Percentiles rank a stretch among this genome's conserved stretches.
phyloP scores from a whole-genome alignment of 1,140 invertebrate species.

The Drosophila malerkotliana region DNA sequence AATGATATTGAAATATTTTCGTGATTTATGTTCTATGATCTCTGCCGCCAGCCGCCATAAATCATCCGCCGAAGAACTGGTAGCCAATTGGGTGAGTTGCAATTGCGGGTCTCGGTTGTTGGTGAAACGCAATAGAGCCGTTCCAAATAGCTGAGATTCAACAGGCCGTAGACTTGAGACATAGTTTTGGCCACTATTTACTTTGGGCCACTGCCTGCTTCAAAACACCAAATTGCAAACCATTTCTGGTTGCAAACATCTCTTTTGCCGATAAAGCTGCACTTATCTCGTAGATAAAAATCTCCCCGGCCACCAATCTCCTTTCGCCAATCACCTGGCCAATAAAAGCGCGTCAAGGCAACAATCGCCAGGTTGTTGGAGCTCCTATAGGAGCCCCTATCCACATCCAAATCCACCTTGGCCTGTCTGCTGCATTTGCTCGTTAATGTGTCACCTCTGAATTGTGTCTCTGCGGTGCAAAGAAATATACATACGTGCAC shows the following conservation, averaged over 20 bases:
- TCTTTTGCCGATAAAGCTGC: constrained; percentile 5
- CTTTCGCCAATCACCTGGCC: constrained; percentile 31
- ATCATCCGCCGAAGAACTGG: constrained; percentile 50
- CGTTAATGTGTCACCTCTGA: constrained; percentile 29
- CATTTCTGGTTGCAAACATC: constrained; percentile 8
- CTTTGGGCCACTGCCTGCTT: background rate
- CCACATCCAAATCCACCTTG: constrained; percentile 33
- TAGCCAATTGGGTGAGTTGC: constrained; percentile 41
- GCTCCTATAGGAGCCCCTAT: constrained; percentile 8
- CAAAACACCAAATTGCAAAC: background rate
- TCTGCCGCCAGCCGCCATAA: constrained; percentile 48
- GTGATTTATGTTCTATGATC: constrained; percentile 69
- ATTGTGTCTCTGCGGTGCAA: constrained; percentile 27
- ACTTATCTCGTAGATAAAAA: constrained; percentile 18
- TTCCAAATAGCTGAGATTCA: background rate
- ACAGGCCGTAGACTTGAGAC: background rate
- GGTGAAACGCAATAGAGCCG: constrained; percentile 3
- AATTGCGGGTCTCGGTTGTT: constrained; percentile 5
- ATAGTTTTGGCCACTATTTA: background rate
- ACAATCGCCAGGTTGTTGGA: constrained; percentile 17
- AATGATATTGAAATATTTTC: constrained; percentile 47
- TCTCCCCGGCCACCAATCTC: constrained; percentile 6
- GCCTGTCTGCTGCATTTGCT: constrained; percentile 20
- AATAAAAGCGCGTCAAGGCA: constrained; percentile 73
- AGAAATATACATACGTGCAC: constrained; percentile 36